These are phyloP conservation scores for Lasiommata megera DNA, from an alignment of 2,888 invertebrate species.

Conservation along the genomic window DNA sequence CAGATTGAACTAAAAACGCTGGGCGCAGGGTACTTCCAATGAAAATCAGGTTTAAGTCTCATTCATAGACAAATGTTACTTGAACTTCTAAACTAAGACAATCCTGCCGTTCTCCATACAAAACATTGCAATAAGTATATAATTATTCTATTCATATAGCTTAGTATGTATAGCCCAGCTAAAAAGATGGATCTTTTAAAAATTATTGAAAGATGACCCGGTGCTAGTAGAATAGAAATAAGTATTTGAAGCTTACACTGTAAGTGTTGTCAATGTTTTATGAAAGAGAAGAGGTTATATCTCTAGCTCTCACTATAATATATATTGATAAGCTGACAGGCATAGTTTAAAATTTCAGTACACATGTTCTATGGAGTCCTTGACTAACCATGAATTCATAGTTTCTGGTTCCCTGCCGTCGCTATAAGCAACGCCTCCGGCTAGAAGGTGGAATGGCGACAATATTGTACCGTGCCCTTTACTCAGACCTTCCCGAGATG, in stretches of 20 bases:
- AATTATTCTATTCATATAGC: no score
- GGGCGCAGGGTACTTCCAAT: conserved; percentile 85
- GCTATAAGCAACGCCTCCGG: conserved; percentile 81
- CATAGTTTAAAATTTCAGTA: not conserved
- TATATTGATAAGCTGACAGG: no score
- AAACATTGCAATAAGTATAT: no score
- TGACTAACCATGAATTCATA: conserved; percentile 62
- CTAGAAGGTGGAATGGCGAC: conserved; percentile 78
- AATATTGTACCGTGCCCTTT: conserved; percentile 64
- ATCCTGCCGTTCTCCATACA: no score
- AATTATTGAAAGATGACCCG: no score
- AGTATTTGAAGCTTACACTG: no score
- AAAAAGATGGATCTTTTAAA: no score
- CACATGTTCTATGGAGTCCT: conserved; percentile 59
- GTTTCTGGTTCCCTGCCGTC: conserved; percentile 86
- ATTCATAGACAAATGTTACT: conserved; percentile 40
- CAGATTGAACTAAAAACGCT: conserved; percentile 88
- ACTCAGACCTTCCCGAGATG: conserved; percentile 92
- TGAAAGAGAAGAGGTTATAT: no score
- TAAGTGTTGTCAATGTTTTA: no score
- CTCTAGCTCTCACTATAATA: no score
- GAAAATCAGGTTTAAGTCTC: conserved; percentile 64
- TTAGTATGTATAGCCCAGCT: no score
- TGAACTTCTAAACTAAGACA: not conserved
- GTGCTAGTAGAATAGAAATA: no score